Conservation (phyloP, 2,113 vertebrate genomes). For the Microcebus lehilahytsara region DNA sequence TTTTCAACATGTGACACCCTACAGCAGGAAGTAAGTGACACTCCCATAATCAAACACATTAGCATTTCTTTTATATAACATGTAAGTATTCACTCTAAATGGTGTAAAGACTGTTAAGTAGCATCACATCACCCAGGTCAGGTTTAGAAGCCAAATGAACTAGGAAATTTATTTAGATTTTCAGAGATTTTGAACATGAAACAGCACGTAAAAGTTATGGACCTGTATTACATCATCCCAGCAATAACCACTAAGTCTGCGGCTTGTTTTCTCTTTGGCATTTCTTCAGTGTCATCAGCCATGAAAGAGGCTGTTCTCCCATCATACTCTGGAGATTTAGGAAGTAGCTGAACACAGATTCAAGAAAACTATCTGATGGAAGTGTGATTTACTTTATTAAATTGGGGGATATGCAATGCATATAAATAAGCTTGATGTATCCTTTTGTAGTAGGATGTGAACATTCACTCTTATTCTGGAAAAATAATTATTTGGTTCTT, state of each 20-base stretch:
- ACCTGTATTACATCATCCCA: background rate
- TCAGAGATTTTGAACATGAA: background rate
- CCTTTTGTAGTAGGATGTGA: constrained; percentile 17
- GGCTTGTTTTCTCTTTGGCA: background rate
- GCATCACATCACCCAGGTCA: background rate
- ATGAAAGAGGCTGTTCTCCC: background rate
- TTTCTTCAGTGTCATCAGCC: background rate
- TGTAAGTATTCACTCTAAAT: background rate
- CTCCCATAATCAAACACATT: background rate
- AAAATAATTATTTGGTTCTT: constrained; percentile 3
- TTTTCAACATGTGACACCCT: background rate
- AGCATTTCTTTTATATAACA: background rate
- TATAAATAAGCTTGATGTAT: background rate
- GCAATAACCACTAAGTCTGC: background rate
- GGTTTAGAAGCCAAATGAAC: background rate
- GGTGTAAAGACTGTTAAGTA: background rate
- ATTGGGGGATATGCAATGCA: background rate
- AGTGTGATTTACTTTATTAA: constrained; percentile 7
- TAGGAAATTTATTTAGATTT: background rate
- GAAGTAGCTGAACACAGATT: background rate
- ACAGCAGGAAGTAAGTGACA: background rate
- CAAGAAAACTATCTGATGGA: background rate
- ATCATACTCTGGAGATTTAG: background rate
- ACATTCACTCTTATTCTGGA: background rate
- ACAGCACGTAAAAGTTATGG: background rate